Conservation (phyloP, 2,888 invertebrate species). For the Gymnoscelis rufifasciata region DNA sequence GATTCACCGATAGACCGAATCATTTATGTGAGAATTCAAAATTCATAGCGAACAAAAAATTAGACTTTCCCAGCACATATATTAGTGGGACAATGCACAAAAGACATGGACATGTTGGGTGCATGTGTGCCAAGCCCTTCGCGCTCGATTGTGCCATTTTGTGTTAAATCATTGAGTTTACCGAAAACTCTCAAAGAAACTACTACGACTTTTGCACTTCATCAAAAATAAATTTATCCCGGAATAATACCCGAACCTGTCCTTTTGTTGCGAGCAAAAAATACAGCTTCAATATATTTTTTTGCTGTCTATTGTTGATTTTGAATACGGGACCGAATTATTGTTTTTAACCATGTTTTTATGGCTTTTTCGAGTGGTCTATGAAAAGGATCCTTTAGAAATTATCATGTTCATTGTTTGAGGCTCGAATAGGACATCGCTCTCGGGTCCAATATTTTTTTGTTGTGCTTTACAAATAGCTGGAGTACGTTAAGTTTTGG, state of each 20-base stretch:
- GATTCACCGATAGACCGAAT: slow-evolving; percentile 24
- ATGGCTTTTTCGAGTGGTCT: slow-evolving; percentile 51
- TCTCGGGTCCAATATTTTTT: slow-evolving; percentile 33
- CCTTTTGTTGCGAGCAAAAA: slow-evolving; percentile 51
- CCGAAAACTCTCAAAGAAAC: slow-evolving; percentile 57
- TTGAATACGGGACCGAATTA: slow-evolving; percentile 56
- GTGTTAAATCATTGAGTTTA: slow-evolving; percentile 56
- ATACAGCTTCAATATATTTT: slow-evolving; percentile 30
- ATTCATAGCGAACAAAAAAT: slow-evolving; percentile 30
- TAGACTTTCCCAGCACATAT: slow-evolving; percentile 51
- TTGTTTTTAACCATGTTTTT: slow-evolving; percentile 63
- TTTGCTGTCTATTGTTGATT: slow-evolving; percentile 49
- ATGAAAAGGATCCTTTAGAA: slow-evolving; percentile 47
- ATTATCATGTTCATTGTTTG: slow-evolving; percentile 41
- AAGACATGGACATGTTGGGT: slow-evolving; percentile 55
- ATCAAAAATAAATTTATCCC: slow-evolving; percentile 74
- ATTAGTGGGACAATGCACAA: slow-evolving; percentile 61
- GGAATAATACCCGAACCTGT: slow-evolving; percentile 64
- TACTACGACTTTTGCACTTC: slow-evolving; percentile 73
- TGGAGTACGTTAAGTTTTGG: not conserved
- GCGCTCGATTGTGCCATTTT: slow-evolving; percentile 57
- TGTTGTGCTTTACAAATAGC: slow-evolving; percentile 9
- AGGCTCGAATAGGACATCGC: slow-evolving; percentile 32
- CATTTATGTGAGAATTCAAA: slow-evolving; percentile 30
- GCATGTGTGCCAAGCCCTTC: slow-evolving; percentile 71